A percentile compares a stretch with the other conserved stretches of the same genome.
phyloP scores from a whole-genome alignment of 2,888 invertebrate genomes.

The Margaritifera margaritifera region DNA sequence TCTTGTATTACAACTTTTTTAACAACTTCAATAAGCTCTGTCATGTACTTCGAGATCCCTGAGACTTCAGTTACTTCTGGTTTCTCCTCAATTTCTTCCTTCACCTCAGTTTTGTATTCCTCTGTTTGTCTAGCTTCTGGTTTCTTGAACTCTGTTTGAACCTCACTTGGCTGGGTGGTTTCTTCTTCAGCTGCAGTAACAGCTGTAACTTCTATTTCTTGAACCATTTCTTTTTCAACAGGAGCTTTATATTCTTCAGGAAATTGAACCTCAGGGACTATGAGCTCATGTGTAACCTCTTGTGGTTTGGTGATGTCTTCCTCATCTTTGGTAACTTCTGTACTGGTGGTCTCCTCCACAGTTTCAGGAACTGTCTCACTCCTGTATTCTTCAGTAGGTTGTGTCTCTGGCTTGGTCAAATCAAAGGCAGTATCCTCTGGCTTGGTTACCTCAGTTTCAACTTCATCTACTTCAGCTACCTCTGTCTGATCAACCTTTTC shows the following conservation, averaged over 20 bases:
- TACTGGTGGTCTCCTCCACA: constrained; percentile 20
- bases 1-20: constrained; percentile 33
- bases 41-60: constrained; percentile 17
- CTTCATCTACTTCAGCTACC: constrained; percentile 21
- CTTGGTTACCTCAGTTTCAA: constrained; percentile 12
- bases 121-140: constrained; percentile 19
- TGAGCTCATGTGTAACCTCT: constrained; percentile 31
- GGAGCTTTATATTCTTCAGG: constrained; percentile 2
- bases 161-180: constrained; percentile 17
- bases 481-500: constrained; percentile 26
- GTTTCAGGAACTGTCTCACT: constrained; percentile 24
- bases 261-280: constrained; percentile 13
- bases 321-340: constrained; percentile 18
- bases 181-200: constrained; percentile 29
- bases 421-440: constrained; percentile 7
- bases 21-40: constrained; percentile 27
- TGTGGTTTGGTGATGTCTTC: constrained; percentile 20
- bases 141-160: constrained; percentile 16
- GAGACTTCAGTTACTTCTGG: constrained; percentile 22
- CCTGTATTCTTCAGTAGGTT: constrained; percentile 29
- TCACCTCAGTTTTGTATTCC: constrained; percentile 15
- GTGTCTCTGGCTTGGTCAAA: neutral
- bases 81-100: constrained; percentile 16
- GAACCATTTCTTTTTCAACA: constrained; percentile 10
- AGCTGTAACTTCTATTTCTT: constrained; percentile 15